Evolutionary conservation across 2,797 vertebrate species (phyloP).

Genomic region (Gallinago stenura): DNA sequence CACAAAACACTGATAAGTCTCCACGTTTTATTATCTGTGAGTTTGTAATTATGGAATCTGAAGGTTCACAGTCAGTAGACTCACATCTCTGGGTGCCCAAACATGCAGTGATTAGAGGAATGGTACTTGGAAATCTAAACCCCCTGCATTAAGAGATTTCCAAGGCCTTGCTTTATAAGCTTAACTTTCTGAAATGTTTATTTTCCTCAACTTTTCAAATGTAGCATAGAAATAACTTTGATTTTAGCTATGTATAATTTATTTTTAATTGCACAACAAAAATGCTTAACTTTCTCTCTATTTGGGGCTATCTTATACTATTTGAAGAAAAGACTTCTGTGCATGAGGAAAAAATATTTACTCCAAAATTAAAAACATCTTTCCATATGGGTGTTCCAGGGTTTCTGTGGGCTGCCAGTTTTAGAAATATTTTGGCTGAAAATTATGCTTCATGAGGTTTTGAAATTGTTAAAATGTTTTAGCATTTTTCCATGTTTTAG

Average conservation of each 20-base stretch:
- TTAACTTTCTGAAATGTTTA: neutral
- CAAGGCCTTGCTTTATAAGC: neutral
- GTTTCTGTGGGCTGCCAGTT: constrained; percentile 58
- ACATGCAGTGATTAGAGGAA: neutral
- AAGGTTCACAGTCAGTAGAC: neutral
- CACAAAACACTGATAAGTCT: neutral
- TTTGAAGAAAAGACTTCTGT: constrained; percentile 43
- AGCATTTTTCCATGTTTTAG: constrained; percentile 37
- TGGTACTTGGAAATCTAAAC: neutral
- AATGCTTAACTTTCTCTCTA: constrained; percentile 49
- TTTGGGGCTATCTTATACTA: constrained; percentile 49
- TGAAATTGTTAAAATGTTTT: constrained; percentile 62
- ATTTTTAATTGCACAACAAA: constrained; percentile 52
- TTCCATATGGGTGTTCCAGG: constrained; percentile 74
- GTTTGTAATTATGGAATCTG: neutral
- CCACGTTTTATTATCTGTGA: neutral
- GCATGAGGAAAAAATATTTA: constrained; percentile 69
- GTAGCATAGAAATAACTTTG: constrained; percentile 34
- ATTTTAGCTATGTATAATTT: constrained; percentile 35
- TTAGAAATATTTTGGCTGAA: constrained; percentile 67
- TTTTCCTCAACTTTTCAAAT: constrained; percentile 43
- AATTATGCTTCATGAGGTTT: constrained; percentile 47
- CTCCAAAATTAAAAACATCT: constrained; percentile 75
- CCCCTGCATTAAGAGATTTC: neutral
- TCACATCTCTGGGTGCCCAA: neutral